Evolutionary conservation across 2,797 vertebrate genomes (phyloP).

Genomic region (Decapterus maruadsi): DNA sequence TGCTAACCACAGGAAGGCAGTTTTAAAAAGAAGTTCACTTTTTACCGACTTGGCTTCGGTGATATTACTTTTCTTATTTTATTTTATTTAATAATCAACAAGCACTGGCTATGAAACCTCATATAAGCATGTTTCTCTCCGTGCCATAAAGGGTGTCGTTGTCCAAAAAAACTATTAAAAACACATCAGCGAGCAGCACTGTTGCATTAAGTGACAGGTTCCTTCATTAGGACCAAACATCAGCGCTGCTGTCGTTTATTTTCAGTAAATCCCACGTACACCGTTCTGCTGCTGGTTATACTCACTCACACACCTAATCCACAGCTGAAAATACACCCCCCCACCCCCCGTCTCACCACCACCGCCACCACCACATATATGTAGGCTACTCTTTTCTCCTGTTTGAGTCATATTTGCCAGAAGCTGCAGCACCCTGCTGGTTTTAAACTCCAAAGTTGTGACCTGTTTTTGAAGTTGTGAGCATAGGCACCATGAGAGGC

Average conservation of each 20-base stretch:
- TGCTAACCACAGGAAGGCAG: background rate
- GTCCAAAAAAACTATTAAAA: slow-evolving; percentile 9
- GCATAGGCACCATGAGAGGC: background rate
- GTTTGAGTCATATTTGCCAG: slow-evolving; percentile 11
- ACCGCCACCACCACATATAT: background rate
- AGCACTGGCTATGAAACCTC: slow-evolving; percentile 10
- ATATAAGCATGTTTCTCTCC: background rate
- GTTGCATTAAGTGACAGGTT: background rate
- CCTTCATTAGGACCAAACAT: slow-evolving; percentile 29
- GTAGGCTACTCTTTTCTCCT: slow-evolving; percentile 12
- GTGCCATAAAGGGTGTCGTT: background rate
- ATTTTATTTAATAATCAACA: background rate
- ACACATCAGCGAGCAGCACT: slow-evolving; percentile 1
- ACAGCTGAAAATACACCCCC: slow-evolving; percentile 8
- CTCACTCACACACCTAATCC: slow-evolving; percentile 25
- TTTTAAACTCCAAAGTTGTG: background rate
- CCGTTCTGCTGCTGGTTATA: slow-evolving; percentile 23
- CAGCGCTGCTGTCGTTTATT: slow-evolving; percentile 3
- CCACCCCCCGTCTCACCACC: background rate
- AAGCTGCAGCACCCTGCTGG: slow-evolving; percentile 5
- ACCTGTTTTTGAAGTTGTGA: background rate
- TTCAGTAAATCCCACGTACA: slow-evolving; percentile 29
- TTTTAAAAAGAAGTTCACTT: slow-evolving; percentile 15
- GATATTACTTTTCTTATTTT: too few species aligned
- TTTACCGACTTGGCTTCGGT: background rate